phyloP scores from a whole-genome alignment of 2,797 vertebrate genomes.

The Eutrigla gurnardus region DNA sequence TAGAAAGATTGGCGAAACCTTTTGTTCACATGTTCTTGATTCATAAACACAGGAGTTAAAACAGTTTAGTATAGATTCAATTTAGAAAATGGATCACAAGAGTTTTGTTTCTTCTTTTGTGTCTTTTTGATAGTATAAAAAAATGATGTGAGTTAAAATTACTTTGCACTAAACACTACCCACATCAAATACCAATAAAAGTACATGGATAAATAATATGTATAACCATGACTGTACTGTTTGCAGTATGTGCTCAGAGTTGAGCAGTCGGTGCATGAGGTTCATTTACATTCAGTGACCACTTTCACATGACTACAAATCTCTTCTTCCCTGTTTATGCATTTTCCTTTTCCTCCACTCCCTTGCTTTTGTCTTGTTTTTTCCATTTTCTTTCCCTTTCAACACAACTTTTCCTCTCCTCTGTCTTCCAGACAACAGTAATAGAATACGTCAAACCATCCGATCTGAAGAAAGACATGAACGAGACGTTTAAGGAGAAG shows the following conservation, averaged over 20 bases:
- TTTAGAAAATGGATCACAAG: background rate
- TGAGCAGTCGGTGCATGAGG: background rate
- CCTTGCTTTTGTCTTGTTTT: too few species aligned
- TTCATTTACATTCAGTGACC: background rate
- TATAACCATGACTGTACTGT: background rate
- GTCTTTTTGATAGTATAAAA: too few species aligned
- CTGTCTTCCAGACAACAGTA: slow-evolving; percentile 90
- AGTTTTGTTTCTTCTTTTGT: too few species aligned
- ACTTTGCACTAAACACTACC: too few species aligned
- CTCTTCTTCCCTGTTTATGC: background rate
- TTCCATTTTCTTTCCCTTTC: background rate
- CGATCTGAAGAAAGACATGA: slow-evolving; percentile 99
- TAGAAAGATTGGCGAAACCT: background rate
- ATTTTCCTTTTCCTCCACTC: background rate
- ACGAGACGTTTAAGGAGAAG: slow-evolving; percentile 97
- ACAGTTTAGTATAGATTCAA: background rate
- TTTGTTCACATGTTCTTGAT: background rate
- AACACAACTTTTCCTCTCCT: background rate
- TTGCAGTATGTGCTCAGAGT: background rate
- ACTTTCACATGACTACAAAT: background rate
- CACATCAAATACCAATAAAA: background rate
- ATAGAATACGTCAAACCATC: slow-evolving; percentile 98
- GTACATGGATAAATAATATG: background rate
- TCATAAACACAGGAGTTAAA: too few species aligned
- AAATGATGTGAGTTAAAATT: too few species aligned